Evolutionary conservation across 2,888 invertebrate species (phyloP).

Genomic region (Arctia plantaginis): DNA sequence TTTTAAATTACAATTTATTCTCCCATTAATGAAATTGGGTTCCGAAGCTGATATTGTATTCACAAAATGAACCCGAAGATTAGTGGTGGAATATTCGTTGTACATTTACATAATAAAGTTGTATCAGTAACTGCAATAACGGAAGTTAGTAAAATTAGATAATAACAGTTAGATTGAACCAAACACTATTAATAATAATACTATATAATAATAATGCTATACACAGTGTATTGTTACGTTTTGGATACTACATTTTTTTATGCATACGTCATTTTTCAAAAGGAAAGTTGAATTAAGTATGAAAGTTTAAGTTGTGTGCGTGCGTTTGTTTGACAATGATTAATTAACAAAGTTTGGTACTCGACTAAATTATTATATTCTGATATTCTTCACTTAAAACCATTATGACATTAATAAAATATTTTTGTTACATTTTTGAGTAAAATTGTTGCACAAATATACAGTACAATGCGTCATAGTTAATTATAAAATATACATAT

Average conservation of each 20-base stretch:
- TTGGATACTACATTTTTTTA: not conserved
- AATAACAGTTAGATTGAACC: not conserved
- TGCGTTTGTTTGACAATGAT: no score
- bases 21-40: slow-evolving; percentile 40
- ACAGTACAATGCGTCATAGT: no score
- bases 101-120: slow-evolving; percentile 48
- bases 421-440: no score
- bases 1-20: slow-evolving; percentile 18
- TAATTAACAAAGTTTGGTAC: no score
- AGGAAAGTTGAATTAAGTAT: no score
- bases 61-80: slow-evolving; percentile 45
- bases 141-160: slow-evolving; percentile 22
- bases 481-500: no score
- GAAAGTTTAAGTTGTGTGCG: no score
- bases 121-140: slow-evolving; percentile 38
- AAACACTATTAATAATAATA: not conserved
- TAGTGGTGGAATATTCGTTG: slow-evolving; percentile 35
- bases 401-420: no score
- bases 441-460: no score
- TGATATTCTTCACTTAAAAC: no score
- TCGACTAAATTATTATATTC: no score
- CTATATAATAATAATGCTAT: not conserved
- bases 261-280: no score
- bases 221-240: not conserved
- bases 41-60: slow-evolving; percentile 42